phyloP scores from a whole-genome alignment of 2,888 invertebrate genomes.

The Athalia circularis region DNA sequence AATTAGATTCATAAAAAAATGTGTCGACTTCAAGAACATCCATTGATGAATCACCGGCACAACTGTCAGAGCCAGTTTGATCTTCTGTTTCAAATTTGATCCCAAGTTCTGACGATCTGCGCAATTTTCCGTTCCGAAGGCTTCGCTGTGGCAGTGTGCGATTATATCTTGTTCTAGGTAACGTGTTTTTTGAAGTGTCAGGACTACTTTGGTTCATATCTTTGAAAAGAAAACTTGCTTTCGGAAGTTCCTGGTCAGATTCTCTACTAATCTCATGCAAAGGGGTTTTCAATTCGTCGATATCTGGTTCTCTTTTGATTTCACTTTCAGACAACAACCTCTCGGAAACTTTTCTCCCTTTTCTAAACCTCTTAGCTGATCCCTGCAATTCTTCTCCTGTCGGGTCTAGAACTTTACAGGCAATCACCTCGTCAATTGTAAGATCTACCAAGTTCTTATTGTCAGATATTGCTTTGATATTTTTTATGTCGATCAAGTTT shows the following conservation, averaged over 20 bases:
- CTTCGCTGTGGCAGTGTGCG: slow-evolving; percentile 75
- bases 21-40: slow-evolving; percentile 61
- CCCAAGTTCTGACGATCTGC: slow-evolving; percentile 74
- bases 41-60: slow-evolving; percentile 56
- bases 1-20: slow-evolving; percentile 62
- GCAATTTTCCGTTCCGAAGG: slow-evolving; percentile 81
- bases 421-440: slow-evolving; percentile 71
- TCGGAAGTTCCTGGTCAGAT: slow-evolving; percentile 11
- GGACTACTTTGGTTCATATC: slow-evolving; percentile 40
- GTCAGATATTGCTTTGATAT: slow-evolving; percentile 40
- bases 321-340: slow-evolving; percentile 56
- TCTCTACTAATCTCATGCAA: slow-evolving; percentile 7
- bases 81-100: slow-evolving; percentile 64
- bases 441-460: slow-evolving; percentile 66
- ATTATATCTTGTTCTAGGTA: slow-evolving; percentile 58
- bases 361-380: slow-evolving; percentile 59
- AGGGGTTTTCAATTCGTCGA: background rate
- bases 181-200: slow-evolving; percentile 27
- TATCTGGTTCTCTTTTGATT: slow-evolving; percentile 63
- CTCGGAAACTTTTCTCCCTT: slow-evolving; percentile 64
- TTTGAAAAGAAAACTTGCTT: slow-evolving; percentile 2
- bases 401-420: slow-evolving; percentile 68
- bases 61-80: slow-evolving; percentile 48
- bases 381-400: slow-evolving; percentile 60
- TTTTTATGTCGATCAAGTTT: slow-evolving; percentile 47